A percentile compares a stretch with the other conserved stretches of the same genome.
phyloP scores from a whole-genome alignment of 2,888 invertebrate species.

The Heliothis peltigera region DNA sequence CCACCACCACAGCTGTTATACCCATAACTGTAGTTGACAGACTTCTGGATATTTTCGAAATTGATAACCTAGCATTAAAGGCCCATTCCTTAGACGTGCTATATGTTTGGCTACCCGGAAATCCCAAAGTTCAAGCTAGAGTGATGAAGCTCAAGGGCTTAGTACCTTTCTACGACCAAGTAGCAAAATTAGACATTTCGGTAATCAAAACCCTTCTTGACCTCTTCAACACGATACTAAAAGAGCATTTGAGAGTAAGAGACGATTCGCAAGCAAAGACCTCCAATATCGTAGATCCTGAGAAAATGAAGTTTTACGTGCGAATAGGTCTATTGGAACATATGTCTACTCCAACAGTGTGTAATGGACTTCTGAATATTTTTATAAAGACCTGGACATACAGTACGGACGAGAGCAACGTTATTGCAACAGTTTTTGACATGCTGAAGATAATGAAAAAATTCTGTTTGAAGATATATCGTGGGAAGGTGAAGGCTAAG shows the following conservation, averaged over 20 bases:
- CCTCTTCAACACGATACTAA: slow-evolving; percentile 78
- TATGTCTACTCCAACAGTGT: slow-evolving; percentile 71
- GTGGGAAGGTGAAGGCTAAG: slow-evolving; percentile 66
- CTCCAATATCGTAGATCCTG: slow-evolving; percentile 64
- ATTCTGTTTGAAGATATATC: slow-evolving; percentile 71
- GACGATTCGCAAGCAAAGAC: slow-evolving; percentile 60
- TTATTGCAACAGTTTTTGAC: slow-evolving; percentile 69
- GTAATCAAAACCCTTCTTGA: slow-evolving; percentile 71
- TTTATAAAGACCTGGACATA: slow-evolving; percentile 68
- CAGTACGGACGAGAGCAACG: slow-evolving; percentile 60
- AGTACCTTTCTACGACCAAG: slow-evolving; percentile 78
- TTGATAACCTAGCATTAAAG: slow-evolving; percentile 73
- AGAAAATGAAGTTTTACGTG: slow-evolving; percentile 71
- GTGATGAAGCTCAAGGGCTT: slow-evolving; percentile 81
- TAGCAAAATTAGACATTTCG: slow-evolving; percentile 70
- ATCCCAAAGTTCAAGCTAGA: slow-evolving; percentile 76
- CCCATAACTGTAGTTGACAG: slow-evolving; percentile 74
- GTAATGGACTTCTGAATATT: slow-evolving; percentile 77
- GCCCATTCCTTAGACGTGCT: slow-evolving; percentile 75
- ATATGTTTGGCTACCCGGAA: slow-evolving; percentile 76
- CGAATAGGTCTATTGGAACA: slow-evolving; percentile 79
- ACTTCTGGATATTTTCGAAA: slow-evolving; percentile 77
- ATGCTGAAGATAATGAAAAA: slow-evolving; percentile 73
- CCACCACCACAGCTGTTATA: slow-evolving; percentile 66
- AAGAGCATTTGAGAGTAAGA: slow-evolving; percentile 74